A percentile compares a stretch with the other conserved stretches of the same genome.
Conservation (phyloP, 2,888 invertebrate genomes). For the Ametastegia equiseti region DNA sequence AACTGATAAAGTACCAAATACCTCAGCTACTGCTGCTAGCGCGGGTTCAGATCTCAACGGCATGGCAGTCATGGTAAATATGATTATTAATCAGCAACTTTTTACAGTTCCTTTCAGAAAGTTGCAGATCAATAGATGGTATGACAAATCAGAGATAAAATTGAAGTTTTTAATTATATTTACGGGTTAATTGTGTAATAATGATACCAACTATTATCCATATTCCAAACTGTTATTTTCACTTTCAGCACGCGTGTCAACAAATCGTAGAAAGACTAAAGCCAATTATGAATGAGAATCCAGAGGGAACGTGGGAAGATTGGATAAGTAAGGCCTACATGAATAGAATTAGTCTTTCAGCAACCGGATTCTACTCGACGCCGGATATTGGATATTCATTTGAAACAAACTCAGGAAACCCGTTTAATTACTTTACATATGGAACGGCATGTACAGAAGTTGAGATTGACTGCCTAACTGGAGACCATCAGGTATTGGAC, state of each 20-base stretch:
- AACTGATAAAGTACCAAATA: slow-evolving; percentile 95
- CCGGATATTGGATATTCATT: slow-evolving; percentile 86
- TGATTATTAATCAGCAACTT: not conserved
- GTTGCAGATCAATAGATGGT: not conserved
- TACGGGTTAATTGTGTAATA: not conserved
- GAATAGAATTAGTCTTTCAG: slow-evolving; percentile 87
- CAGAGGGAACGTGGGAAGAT: slow-evolving; percentile 89
- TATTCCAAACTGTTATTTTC: not conserved
- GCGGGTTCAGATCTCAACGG: slow-evolving; percentile 94
- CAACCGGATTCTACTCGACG: slow-evolving; percentile 90
- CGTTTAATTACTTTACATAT: slow-evolving; percentile 91
- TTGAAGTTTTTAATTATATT: not conserved
- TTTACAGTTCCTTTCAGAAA: not conserved
- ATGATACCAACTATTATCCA: too few relatives aligned
- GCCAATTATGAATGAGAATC: slow-evolving; percentile 86
- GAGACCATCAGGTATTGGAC: slow-evolving; percentile 86
- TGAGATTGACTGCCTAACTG: slow-evolving; percentile 95
- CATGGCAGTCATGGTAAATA: slow-evolving; percentile 86
- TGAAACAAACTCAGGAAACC: slow-evolving; percentile 83
- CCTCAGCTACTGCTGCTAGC: slow-evolving; percentile 93
- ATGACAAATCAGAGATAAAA: not conserved
- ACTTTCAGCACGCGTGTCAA: slow-evolving; percentile 85
- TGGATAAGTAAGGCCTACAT: slow-evolving; percentile 89
- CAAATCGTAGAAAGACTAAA: slow-evolving; percentile 85
- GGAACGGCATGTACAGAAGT: slow-evolving; percentile 93